A percentile compares a stretch with the other conserved stretches of the same genome.
Evolutionary conservation across 2,888 invertebrate species (phyloP).

Genomic region (Dicyrtomina minuta): DNA sequence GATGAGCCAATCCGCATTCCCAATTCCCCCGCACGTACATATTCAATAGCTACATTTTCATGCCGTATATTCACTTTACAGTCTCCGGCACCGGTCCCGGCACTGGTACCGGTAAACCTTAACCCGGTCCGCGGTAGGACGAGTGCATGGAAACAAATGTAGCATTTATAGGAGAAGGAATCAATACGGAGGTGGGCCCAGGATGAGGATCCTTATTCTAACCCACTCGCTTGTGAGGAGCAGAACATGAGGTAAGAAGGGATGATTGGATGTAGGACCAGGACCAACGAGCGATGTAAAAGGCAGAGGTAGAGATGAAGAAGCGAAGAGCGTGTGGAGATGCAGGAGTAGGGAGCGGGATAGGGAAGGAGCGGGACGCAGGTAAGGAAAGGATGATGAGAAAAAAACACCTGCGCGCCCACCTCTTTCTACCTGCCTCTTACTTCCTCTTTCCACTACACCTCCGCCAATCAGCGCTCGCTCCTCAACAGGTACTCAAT

Average conservation of each 20-base stretch:
- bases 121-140: no score
- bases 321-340: neutral
- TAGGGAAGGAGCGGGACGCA: conserved; percentile 5
- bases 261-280: neutral
- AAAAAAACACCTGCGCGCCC: conserved; percentile 39
- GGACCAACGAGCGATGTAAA: neutral
- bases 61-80: neutral
- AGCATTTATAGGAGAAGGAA: neutral
- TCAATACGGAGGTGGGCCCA: neutral
- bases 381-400: conserved; percentile 25
- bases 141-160: neutral
- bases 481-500: conserved; percentile 1
- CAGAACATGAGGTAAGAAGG: neutral
- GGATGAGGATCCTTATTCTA: no score
- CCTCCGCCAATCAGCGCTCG: conserved; percentile 29
- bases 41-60: neutral
- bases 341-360: neutral
- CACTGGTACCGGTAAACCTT: no score
- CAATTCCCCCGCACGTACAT: no score
- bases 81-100: neutral
- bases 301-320: neutral
- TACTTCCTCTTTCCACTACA: conserved; percentile 24
- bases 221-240: no score
- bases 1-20: no score
- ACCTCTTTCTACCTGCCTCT: conserved; percentile 1